Percentiles rank a stretch among this genome's conserved stretches.
Conservation (phyloP, 2,797 vertebrate species). For the Pipistrellus kuhlii region DNA sequence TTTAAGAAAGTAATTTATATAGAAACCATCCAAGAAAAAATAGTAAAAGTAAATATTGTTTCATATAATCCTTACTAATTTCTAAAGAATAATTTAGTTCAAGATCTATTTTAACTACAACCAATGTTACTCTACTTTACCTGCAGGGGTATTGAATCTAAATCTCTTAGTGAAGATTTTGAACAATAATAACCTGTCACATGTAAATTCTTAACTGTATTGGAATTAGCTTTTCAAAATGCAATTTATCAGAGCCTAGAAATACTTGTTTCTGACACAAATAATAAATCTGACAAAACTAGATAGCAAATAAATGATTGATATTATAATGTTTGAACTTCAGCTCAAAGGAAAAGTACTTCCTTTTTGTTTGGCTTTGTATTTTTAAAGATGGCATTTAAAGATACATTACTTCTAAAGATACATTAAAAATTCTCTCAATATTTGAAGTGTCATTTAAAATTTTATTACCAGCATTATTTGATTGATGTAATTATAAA, state of each 20-base stretch:
- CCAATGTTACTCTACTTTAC: not conserved
- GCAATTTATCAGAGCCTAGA: not conserved
- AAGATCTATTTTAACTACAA: not conserved
- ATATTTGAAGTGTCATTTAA: not conserved
- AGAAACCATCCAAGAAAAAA: conserved; percentile 21
- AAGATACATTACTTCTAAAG: not conserved
- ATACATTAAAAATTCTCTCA: not conserved
- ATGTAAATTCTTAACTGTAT: not conserved
- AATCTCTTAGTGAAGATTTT: too few species aligned
- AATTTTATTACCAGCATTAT: not conserved
- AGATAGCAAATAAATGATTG: not conserved
- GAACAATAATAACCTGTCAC: not conserved
- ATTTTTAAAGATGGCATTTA: not conserved
- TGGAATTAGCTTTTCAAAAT: not conserved
- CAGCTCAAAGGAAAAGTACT: not conserved
- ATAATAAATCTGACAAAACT: not conserved
- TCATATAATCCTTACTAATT: not conserved
- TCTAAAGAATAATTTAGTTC: not conserved
- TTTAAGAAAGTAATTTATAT: not conserved
- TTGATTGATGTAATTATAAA: not conserved
- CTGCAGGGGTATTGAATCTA: not conserved
- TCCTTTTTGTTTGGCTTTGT: not conserved
- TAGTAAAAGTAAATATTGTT: not conserved
- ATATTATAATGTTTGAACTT: not conserved
- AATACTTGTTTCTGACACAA: not conserved